Percentiles rank a stretch among this genome's conserved stretches.
These are phyloP conservation scores for Propithecus deckenii DNA, from an alignment of 2,797 vertebrate genomes.

Conservation along the genomic window DNA sequence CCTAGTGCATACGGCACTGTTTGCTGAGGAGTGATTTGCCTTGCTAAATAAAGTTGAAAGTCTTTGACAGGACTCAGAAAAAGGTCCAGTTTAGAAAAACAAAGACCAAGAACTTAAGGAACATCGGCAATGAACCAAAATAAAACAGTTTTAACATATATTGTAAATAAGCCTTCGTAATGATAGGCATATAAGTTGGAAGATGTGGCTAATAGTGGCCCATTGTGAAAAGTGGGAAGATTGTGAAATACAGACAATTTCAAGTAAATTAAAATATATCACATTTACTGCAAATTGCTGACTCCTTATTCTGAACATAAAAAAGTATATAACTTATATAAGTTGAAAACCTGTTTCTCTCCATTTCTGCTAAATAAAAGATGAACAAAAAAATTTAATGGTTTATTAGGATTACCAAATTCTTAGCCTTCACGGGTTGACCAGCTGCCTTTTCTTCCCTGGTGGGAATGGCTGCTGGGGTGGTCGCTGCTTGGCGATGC, in stretches of 20 bases:
- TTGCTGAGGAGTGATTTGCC: background rate
- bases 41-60: background rate
- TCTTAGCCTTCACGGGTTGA: background rate
- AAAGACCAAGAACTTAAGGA: background rate
- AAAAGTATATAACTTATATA: background rate
- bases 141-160: background rate
- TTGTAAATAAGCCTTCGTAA: background rate
- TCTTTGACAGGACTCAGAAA: background rate
- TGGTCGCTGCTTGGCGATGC: background rate
- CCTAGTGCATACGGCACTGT: rapidly evolving
- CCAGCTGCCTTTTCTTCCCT: background rate
- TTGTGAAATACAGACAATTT: background rate
- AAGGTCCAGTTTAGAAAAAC: background rate
- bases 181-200: background rate
- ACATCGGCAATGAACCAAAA: background rate
- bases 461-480: background rate
- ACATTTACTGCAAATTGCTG: background rate
- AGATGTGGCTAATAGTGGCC: background rate
- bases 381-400: background rate
- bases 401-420: background rate
- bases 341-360: background rate
- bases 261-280: background rate
- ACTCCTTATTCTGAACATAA: conserved; percentile 1
- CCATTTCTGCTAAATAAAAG: conserved; percentile 12
- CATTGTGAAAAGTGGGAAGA: background rate